These are phyloP conservation scores for Emydoidea blandingii DNA, from an alignment of 2,797 vertebrate genomes.

Conservation along the genomic window DNA sequence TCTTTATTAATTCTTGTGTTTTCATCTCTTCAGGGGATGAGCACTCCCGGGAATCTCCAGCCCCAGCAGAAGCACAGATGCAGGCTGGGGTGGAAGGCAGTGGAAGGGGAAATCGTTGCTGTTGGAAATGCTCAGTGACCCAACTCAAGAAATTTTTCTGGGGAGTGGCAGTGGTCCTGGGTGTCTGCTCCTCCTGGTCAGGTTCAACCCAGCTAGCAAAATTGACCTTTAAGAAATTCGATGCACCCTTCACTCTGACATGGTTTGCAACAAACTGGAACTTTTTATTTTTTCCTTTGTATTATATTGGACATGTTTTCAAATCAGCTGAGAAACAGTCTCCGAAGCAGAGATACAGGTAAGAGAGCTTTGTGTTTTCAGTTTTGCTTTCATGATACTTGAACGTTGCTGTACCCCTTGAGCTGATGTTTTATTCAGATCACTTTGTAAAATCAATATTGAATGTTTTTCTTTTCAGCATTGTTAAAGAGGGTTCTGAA, in stretches of 20 bases:
- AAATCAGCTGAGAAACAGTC: slow-evolving; percentile 93
- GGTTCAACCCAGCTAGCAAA: slow-evolving; percentile 96
- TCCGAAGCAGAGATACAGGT: slow-evolving; percentile 94
- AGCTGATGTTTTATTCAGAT: not conserved
- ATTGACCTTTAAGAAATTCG: slow-evolving; percentile 90
- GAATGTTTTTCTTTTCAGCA: not conserved
- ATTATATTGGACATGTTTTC: slow-evolving; percentile 93
- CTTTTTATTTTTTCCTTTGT: slow-evolving; percentile 94
- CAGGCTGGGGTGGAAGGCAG: slow-evolving; percentile 81
- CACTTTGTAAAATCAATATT: not conserved
- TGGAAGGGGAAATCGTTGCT: slow-evolving; percentile 81
- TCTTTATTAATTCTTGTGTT: slow-evolving; percentile 33
- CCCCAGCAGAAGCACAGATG: slow-evolving; percentile 86
- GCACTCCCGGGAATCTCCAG: slow-evolving; percentile 86
- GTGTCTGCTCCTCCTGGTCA: slow-evolving; percentile 94
- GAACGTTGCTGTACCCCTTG: not conserved
- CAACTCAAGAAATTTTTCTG: slow-evolving; percentile 90
- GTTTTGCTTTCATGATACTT: not conserved
- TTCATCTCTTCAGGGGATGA: slow-evolving; percentile 88
- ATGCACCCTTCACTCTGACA: slow-evolving; percentile 95
- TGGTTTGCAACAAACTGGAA: slow-evolving; percentile 99
- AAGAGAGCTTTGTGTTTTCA: slow-evolving; percentile 57
- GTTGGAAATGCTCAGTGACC: slow-evolving; percentile 84
- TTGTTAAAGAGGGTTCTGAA: slow-evolving; percentile 24
- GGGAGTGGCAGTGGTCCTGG: slow-evolving; percentile 92